Evolutionary conservation across 2,888 invertebrate genomes (phyloP).

Genomic region (Heliothis peltigera): DNA sequence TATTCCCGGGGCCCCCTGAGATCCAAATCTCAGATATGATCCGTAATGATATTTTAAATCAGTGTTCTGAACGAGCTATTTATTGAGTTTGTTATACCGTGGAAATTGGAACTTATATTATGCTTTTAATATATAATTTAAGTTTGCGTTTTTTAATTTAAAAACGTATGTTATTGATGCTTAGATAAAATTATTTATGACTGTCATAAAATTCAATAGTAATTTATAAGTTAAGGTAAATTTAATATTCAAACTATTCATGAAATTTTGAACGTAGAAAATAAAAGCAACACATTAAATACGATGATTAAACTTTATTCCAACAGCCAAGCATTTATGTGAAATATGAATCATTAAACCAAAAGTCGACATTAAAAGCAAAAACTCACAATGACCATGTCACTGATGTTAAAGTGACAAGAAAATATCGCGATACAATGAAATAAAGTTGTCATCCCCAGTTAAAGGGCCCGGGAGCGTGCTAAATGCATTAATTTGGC

Average conservation of each 20-base stretch:
- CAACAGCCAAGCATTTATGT: constrained; percentile 47
- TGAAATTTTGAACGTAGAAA: constrained; percentile 20
- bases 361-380: constrained; percentile 60
- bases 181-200: neutral
- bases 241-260: neutral
- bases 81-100: constrained; percentile 70
- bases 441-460: constrained; percentile 90
- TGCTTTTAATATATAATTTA: neutral
- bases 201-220: neutral
- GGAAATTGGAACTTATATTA: constrained; percentile 41
- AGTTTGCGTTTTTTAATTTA: neutral
- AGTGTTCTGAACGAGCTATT: constrained; percentile 78
- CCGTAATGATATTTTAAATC: constrained; percentile 89
- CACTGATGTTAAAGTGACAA: constrained; percentile 84
- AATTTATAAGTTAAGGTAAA: neutral
- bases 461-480: constrained; percentile 85
- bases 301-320: constrained; percentile 31
- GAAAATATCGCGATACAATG: constrained; percentile 88
- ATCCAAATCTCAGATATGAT: constrained; percentile 85
- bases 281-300: constrained; percentile 24
- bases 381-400: constrained; percentile 69
- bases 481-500: constrained; percentile 90
- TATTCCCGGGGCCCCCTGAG: constrained; percentile 75
- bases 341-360: constrained; percentile 58
- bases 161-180: neutral